These are phyloP conservation scores for Formicarius rufipectus DNA, from an alignment of 2,113 vertebrate genomes.

Conservation along the genomic window DNA sequence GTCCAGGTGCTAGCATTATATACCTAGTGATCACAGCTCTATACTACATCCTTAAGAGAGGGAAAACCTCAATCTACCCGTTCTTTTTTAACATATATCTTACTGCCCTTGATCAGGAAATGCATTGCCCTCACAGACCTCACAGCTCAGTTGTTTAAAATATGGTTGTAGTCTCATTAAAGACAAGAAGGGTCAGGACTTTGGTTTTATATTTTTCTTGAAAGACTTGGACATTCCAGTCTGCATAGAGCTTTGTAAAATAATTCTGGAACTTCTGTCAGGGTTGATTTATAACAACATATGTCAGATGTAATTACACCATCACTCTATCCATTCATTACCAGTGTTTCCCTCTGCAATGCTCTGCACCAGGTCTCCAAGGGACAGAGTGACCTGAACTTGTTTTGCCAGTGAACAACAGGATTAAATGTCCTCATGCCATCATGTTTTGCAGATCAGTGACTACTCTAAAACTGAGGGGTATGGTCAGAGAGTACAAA, in stretches of 20 bases:
- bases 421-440: background rate
- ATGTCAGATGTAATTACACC: conserved; percentile 43
- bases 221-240: background rate
- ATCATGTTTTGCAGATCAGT: background rate
- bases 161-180: background rate
- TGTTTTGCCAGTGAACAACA: background rate
- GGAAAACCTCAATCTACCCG: background rate
- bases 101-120: background rate
- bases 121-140: background rate
- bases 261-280: conserved; percentile 22
- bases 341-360: background rate
- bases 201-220: background rate
- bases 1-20: background rate
- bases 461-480: background rate
- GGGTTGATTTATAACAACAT: conserved; percentile 38
- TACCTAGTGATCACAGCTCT: background rate
- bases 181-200: background rate
- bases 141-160: background rate
- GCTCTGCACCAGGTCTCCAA: background rate
- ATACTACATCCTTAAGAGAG: background rate
- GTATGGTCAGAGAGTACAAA: background rate
- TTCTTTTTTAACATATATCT: background rate
- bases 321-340: background rate
- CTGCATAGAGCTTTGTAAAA: background rate
- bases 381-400: background rate